Base-by-base conservation (phyloP, 2,888 invertebrate species). In the Orthosia gothica region DNA sequence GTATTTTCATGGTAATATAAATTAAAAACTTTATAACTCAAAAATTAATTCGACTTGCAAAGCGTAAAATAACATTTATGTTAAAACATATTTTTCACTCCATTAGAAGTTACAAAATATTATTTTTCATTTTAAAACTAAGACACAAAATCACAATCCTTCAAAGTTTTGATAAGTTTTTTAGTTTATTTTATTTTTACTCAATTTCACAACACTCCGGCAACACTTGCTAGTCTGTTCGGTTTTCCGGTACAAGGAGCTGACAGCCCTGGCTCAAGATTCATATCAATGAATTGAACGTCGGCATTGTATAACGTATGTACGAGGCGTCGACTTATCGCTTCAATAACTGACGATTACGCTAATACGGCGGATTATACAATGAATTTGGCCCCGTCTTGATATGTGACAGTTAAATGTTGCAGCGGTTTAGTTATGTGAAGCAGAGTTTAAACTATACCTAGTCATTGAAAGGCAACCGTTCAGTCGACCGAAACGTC, bases 221-320 rank as follows among this genome's bases (percentile, higher is more conserved):
- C 40, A 40, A 40, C 40, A 40, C 40, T 40, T 40, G 40, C n/a
- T 20, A 9, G 61, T 20, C n/a, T 45, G 20, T 45, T 61, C 45
- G 45, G 45, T 61, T 45, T 26, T 20, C 45, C 61, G 20, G 40
- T 45, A 15, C 45, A 45, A 61, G 45, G 18, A 20, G 45, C 13
- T 45, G 61, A 45, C 45, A 45, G 45, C 61, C 61, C 61, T 45
- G 16, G 16, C 40, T 65, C 62, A 74, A 85, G 88, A 88, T 86
- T 87, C 65, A 81, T 83, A 88, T 88, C 83, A 86, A 84, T 83
- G 73, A 78, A 80, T 76, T 85, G 82, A 88, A 84, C 82, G 84
- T 81, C 79, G 79, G 82, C 74, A 74, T 86, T 85, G 84, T 81
- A 74, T 75, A 83, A 72, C 65, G 66, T 70, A 79, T 76, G 82